Conservation (phyloP, 2,113 vertebrate genomes). For the Excalfactoria chinensis region DNA sequence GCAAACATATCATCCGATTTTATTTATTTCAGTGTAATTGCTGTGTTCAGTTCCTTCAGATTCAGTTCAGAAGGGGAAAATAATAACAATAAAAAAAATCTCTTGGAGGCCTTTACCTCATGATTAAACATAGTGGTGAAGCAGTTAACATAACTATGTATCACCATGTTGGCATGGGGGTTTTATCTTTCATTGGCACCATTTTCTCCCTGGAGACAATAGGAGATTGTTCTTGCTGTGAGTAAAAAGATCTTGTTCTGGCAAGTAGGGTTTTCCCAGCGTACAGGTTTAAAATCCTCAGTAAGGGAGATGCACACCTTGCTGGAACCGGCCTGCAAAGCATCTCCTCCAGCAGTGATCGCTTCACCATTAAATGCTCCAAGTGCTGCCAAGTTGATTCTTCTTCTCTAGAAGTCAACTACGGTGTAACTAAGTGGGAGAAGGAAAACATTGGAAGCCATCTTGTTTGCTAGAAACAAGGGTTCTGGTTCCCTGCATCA, state of each 20-base stretch:
- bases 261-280: constrained; percentile 74
- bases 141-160: constrained; percentile 64
- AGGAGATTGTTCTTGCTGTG: constrained; percentile 73
- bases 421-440: accelerated
- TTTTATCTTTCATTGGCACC: constrained; percentile 74
- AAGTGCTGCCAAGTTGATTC: background rate
- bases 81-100: background rate
- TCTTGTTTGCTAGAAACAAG: background rate
- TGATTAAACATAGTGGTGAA: constrained; percentile 64
- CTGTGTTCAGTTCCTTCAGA: background rate
- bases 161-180: constrained; percentile 48
- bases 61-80: background rate
- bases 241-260: constrained; percentile 76
- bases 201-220: constrained; percentile 73
- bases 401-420: background rate
- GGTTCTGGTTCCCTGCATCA: background rate
- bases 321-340: constrained; percentile 70
- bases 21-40: background rate
- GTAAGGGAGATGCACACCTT: constrained; percentile 44
- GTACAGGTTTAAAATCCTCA: constrained; percentile 67
- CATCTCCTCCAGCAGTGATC: constrained; percentile 29
- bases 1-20: background rate
- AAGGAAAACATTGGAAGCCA: background rate
- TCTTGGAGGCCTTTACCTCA: background rate
- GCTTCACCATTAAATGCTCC: background rate